Evolutionary conservation across 2,888 invertebrate species (phyloP), one percentile per base, ranked within the genome.

Genomic region (Drosophila trichaetosa): DNA sequence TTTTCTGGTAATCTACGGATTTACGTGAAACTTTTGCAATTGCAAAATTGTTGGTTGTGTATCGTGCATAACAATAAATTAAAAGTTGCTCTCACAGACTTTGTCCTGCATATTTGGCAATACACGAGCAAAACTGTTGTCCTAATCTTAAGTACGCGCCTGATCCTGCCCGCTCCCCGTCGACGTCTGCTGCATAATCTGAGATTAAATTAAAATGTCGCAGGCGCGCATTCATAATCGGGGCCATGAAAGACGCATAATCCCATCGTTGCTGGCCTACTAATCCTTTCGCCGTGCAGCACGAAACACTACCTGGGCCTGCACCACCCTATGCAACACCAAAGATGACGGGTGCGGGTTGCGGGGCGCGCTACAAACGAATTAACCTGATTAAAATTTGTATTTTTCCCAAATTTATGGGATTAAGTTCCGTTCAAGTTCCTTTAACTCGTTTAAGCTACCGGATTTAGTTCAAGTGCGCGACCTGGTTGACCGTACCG

Each of bases 381-480:
- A 89, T 89, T 87, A 90, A 87, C 87, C 91, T 89, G 91, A 91
- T 91, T 91, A 89, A 90, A 87, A 82, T 88, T 80, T 80, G 79
- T 76, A 89, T 86, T 89, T 91, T 91, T 85, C 80, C 83, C 82
- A 91, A 88, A 89, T 91, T 90, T 86, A 89, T 89, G 83, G 87
- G 80, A 83, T 89, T 91, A 89, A 90, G 90, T 91, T 91, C 85
- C 85, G 90, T 89, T 84, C 82, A 83, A 88, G 91, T 90, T 88
- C 80, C 83, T 90, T 91, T 91, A 91, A 91, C 91, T 91, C 91
- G 87, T 91, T 91, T 90, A 85, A 88, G 90, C 91, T 91, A 91
- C 90, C 88, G 91, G 90, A 90, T 90, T 91, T 87, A 81, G 80
- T 83, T 85, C 80, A 89, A 85, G 83, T 83, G 80, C 71, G 70